Percentiles rank a stretch among this genome's conserved stretches.
Conservation (phyloP, 2,797 vertebrate genomes). For the Botia kubotai region DNA sequence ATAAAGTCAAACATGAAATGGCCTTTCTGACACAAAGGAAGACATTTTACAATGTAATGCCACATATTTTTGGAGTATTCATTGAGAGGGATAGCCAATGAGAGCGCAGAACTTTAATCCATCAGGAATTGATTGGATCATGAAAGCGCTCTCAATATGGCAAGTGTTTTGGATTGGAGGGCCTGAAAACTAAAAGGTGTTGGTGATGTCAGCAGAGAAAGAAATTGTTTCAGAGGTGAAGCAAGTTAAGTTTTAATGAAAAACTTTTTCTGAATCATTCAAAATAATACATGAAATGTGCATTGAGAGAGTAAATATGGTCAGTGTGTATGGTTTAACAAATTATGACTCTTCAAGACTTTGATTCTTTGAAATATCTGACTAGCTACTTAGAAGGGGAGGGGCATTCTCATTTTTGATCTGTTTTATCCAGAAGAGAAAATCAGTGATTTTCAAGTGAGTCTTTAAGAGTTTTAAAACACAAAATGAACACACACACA, state of each 20-base stretch:
- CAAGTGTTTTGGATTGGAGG: not conserved
- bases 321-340: not conserved
- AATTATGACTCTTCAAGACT: too few relatives aligned
- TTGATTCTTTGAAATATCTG: too few relatives aligned
- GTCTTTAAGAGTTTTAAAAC: not conserved
- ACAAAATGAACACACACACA: not conserved
- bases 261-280: too few relatives aligned
- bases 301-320: not conserved
- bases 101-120: not conserved
- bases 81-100: not conserved
- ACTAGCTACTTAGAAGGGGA: too few relatives aligned
- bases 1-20: not conserved
- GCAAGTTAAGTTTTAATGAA: too few relatives aligned
- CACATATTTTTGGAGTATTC: not conserved
- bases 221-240: too few relatives aligned
- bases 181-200: too few relatives aligned
- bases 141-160: not conserved
- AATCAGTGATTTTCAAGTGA: not conserved
- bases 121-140: not conserved
- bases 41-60: not conserved
- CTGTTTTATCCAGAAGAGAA: too few relatives aligned
- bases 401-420: too few relatives aligned
- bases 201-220: not conserved
- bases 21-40: not conserved
- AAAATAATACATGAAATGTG: too few relatives aligned